A percentile compares a stretch with the other conserved stretches of the same genome.
Conservation (phyloP, 2,888 invertebrate species). For the Apantesis nais region DNA sequence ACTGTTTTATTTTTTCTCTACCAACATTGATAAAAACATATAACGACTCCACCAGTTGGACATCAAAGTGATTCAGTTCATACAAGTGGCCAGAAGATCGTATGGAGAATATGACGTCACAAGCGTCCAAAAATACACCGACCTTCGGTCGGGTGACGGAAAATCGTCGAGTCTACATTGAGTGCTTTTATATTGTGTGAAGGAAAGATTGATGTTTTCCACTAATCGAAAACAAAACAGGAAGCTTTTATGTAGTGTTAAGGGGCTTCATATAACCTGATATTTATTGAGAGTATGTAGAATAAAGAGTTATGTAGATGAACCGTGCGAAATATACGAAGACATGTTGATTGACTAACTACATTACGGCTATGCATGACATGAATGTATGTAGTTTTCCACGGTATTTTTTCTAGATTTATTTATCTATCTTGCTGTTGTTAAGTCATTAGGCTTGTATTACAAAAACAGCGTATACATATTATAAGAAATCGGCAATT, state of each 20-base stretch:
- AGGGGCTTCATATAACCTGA: constrained; percentile 39
- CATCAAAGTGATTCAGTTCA: constrained; percentile 46
- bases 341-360: constrained; percentile 1
- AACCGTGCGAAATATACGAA: background rate
- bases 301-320: background rate
- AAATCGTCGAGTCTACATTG: constrained; percentile 64
- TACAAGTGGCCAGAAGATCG: constrained; percentile 54
- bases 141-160: constrained; percentile 74
- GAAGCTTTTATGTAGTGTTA: constrained; percentile 49
- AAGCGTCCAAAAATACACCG: constrained; percentile 67
- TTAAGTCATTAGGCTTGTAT: too few species aligned
- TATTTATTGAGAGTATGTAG: constrained; percentile 19
- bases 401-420: background rate
- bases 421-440: background rate
- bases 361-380: background rate
- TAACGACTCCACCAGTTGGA: constrained; percentile 34
- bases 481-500: background rate
- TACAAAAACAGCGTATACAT: too few species aligned
- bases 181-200: constrained; percentile 57
- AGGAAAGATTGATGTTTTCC: constrained; percentile 60
- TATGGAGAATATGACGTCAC: constrained; percentile 73
- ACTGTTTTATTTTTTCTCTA: constrained; percentile 11
- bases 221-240: constrained; percentile 50
- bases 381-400: background rate
- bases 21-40: constrained; percentile 20